Conservation (phyloP, 2,888 invertebrate species). For the Helleia helle region DNA sequence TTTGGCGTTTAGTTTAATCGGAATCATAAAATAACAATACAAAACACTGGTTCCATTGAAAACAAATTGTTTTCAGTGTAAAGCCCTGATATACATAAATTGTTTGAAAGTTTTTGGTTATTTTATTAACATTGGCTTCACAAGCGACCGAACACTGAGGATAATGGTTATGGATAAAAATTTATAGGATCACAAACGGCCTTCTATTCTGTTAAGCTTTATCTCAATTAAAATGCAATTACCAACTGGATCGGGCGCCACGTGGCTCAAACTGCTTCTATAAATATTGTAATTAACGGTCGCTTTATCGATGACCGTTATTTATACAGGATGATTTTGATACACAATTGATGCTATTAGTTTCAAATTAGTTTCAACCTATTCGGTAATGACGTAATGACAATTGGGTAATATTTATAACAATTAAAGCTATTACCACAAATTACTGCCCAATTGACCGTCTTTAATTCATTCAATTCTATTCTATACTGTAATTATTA, state of each 20-base stretch:
- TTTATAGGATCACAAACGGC: slow-evolving; percentile 45
- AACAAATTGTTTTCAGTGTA: slow-evolving; percentile 11
- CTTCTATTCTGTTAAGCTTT: slow-evolving; percentile 50
- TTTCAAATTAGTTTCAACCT: too few species aligned
- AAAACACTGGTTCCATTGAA: slow-evolving; percentile 8
- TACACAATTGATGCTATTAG: too few species aligned
- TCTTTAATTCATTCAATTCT: too few species aligned
- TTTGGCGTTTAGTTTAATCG: slow-evolving; percentile 8
- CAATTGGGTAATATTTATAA: too few species aligned
- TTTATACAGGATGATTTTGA: slow-evolving; percentile 26
- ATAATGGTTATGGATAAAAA: slow-evolving; percentile 55
- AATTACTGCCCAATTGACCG: too few species aligned
- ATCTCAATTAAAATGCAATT: slow-evolving; percentile 63
- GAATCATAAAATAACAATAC: slow-evolving; percentile 12
- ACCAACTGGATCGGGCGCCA: slow-evolving; percentile 45
- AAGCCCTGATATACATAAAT: slow-evolving; percentile 4
- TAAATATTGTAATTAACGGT: slow-evolving; percentile 10
- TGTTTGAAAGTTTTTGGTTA: background rate
- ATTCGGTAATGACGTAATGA: too few species aligned
- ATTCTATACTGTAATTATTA: too few species aligned
- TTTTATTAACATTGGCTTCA: background rate
- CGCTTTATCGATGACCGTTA: slow-evolving; percentile 1
- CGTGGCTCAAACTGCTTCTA: slow-evolving; percentile 11
- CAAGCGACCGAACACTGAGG: slow-evolving; percentile 6
- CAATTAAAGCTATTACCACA: too few species aligned